Conservation (phyloP, 2,888 invertebrate genomes). For the Sthenelais limicola region DNA sequence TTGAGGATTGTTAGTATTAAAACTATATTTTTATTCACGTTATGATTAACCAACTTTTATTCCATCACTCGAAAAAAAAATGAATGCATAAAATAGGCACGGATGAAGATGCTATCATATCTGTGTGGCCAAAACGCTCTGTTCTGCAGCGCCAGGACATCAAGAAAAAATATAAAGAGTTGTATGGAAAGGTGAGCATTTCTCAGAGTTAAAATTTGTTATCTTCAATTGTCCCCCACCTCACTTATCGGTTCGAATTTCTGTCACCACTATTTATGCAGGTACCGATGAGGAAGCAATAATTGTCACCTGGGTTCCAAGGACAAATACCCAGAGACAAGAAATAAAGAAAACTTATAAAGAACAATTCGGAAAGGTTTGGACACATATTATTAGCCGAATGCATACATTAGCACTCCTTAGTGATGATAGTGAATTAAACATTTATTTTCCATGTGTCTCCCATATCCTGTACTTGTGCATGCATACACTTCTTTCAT, state of each 20-base stretch:
- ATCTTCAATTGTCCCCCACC: no score
- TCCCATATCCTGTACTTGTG: no score
- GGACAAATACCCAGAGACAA: constrained; percentile 54
- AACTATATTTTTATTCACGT: no score
- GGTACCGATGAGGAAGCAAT: constrained; percentile 57
- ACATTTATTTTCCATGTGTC: no score
- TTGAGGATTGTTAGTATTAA: no score
- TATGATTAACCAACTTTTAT: no score
- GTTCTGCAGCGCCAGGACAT: constrained; percentile 54
- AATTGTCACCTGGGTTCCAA: constrained; percentile 54
- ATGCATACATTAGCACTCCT: no score
- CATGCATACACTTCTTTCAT: no score
- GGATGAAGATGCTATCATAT: constrained; percentile 56
- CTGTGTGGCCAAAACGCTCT: constrained; percentile 54
- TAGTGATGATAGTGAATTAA: no score
- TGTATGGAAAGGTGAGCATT: constrained; percentile 54
- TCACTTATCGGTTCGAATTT: neutral
- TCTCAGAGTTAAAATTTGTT: no score
- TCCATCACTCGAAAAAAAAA: no score
- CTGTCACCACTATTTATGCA: constrained; percentile 40
- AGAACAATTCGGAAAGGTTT: constrained; percentile 55
- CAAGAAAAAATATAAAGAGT: constrained; percentile 50
- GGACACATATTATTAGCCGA: no score
- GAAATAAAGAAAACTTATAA: constrained; percentile 54
- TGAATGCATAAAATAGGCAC: constrained; percentile 50